Conservation (phyloP, 2,797 vertebrate species). For the Hozukius guyotensis region DNA sequence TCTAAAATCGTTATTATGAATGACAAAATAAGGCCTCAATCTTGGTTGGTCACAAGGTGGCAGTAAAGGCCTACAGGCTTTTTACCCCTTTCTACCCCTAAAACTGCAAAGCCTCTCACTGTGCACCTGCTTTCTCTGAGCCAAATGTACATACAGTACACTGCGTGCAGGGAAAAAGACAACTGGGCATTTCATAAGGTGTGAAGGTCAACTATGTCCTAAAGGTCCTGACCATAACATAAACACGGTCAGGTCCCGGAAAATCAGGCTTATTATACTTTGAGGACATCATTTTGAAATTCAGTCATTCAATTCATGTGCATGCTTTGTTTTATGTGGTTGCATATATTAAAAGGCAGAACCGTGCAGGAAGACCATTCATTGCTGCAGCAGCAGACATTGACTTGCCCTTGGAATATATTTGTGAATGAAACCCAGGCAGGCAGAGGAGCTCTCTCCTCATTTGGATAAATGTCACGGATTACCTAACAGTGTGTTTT, state of each 20-base stretch:
- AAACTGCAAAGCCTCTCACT: conserved; percentile 1
- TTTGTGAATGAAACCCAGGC: conserved; percentile 67
- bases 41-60: conserved; percentile 47
- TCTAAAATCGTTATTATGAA: background rate
- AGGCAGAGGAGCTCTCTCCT: conserved; percentile 12
- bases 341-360: background rate
- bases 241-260: background rate
- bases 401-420: conserved; percentile 70
- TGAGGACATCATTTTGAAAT: background rate
- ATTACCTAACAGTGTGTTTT: conserved; percentile 22
- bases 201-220: conserved; percentile 38
- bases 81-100: background rate
- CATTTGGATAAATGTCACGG: conserved; percentile 67
- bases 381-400: conserved; percentile 32
- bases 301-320: background rate
- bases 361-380: background rate
- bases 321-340: background rate
- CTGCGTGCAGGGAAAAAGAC: background rate
- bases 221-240: background rate
- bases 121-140: conserved; percentile 36
- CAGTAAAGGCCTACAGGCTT: conserved; percentile 40
- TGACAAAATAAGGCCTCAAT: background rate
- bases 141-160: conserved; percentile 17
- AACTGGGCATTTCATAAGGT: conserved; percentile 18
- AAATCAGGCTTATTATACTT: background rate